Percentiles rank a stretch among this genome's conserved stretches.
Conservation (phyloP, 1,140 invertebrate genomes). For the Drosophila busckii region DNA sequence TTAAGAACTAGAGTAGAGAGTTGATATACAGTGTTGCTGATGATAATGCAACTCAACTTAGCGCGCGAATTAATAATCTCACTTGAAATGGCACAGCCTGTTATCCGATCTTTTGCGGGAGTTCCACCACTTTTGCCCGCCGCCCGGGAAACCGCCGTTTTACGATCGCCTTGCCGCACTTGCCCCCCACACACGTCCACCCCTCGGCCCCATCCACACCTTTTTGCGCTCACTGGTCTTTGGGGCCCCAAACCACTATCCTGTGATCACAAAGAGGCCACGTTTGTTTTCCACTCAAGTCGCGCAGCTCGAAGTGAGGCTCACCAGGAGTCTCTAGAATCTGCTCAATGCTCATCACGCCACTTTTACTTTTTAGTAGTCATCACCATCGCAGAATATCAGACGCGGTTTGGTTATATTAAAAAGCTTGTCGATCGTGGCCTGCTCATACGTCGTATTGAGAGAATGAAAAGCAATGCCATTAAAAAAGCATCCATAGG, state of each 20-base stretch:
- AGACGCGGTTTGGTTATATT: constrained; percentile 32
- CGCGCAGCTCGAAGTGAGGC: constrained; percentile 4
- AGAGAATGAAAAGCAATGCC: constrained; percentile 20
- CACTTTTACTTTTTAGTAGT: constrained; percentile 32
- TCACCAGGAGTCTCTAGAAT: constrained; percentile 25
- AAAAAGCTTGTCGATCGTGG: constrained; percentile 1
- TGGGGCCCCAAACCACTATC: constrained; percentile 88
- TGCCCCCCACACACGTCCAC: too few species aligned
- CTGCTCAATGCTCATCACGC: constrained; percentile 30
- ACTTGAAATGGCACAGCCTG: constrained; percentile 87
- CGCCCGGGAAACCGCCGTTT: too few species aligned
- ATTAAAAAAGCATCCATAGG: constrained; percentile 32
- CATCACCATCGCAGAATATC: constrained; percentile 43
- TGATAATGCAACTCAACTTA: neutral
- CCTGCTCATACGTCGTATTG: neutral
- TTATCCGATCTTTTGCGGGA: constrained; percentile 50
- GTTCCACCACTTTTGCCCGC: too few species aligned
- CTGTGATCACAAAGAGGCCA: constrained; percentile 81
- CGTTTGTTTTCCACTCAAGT: constrained; percentile 41
- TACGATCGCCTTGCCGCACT: too few species aligned
- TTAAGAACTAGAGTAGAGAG: constrained; percentile 3
- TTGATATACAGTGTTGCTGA: fast-evolving
- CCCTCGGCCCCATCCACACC: constrained; percentile 67
- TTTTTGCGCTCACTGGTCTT: constrained; percentile 87
- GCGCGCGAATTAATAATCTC: constrained; percentile 21